A percentile compares a stretch with the other conserved stretches of the same genome.
These are phyloP conservation scores for Ctenomys sociabilis DNA, from an alignment of 2,113 vertebrate species.

Conservation along the genomic window DNA sequence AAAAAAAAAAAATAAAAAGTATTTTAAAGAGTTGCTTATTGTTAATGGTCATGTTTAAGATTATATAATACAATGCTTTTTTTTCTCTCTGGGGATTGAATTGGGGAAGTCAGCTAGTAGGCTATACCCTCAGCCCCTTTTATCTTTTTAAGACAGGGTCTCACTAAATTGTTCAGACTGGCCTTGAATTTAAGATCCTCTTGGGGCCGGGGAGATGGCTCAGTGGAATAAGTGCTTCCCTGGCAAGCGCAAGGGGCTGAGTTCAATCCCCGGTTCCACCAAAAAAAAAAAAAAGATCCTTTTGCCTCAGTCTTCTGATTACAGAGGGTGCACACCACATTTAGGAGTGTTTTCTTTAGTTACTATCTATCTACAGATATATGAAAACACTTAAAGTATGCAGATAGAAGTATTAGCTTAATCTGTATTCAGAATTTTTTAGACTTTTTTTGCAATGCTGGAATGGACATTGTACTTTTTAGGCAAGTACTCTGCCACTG, in stretches of 20 bases:
- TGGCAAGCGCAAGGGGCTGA: too few relatives aligned
- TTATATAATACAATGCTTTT: background rate
- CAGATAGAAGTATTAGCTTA: background rate
- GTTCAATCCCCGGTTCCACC: too few relatives aligned
- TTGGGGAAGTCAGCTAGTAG: background rate
- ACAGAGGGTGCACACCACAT: background rate
- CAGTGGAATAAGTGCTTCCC: too few relatives aligned
- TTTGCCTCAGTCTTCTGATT: background rate
- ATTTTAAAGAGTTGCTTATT: background rate
- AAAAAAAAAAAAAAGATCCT: too few relatives aligned
- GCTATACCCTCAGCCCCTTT: background rate
- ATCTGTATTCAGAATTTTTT: background rate
- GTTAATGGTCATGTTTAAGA: slow-evolving; percentile 33
- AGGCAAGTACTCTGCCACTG: background rate
- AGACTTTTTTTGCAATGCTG: background rate
- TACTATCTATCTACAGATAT: background rate
- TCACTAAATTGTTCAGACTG: background rate
- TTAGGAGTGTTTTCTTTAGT: background rate
- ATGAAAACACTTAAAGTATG: slow-evolving; percentile 33
- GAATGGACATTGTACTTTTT: background rate
- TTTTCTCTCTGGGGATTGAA: background rate
- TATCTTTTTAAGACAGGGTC: background rate
- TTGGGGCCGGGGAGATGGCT: too few relatives aligned
- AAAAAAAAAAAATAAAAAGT: too few relatives aligned
- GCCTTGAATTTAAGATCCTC: background rate